Base-by-base conservation (phyloP, 2,113 vertebrate genomes). In the Halichoeres trimaculatus region DNA sequence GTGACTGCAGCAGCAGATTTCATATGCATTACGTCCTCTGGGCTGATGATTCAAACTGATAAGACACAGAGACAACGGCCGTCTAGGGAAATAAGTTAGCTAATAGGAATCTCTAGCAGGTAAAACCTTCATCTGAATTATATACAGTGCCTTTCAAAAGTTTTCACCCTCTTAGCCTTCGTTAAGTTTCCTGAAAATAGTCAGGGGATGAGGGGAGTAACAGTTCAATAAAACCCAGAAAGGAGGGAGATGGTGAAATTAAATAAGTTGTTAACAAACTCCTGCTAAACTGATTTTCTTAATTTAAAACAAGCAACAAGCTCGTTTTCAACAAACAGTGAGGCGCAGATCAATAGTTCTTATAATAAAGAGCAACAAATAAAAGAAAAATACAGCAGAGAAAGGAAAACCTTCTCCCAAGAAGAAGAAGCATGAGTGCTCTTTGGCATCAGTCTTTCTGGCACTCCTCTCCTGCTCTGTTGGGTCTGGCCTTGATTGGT, bases 1-100 rank as follows among this genome's bases (percentile, higher is more conserved):
- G 53, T 68, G 22, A 76, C 22, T 70, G 50, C 60, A 52, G 74
- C 60, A 22, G 45, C 2, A 5, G 53, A 19, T 71, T 74, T 85
- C 54, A 57, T 56, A 55, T 23, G 34, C 53, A 51, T 58, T 4
- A 57, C 30, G 30, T 71, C 26, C 55, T 54, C 22, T 54, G 19
- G 12, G 48, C 34, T 19, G 71, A 65, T 75, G 50, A 65, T 65
- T 79, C 20, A 67, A 30, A 52, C 10, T 58, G 53, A 73, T 63
- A 17, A 77, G 59, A 65, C 34, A 30, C 57, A 10, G 10, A 57
- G 8, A 20, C 13, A 11, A 20, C 23, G 26, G 47, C 41, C 19
- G 20, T 45, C 55, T 1, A 12, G 22, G 45, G 26, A 58, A 74
- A 36, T 24, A 24, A 65, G 47, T 50, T 16, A 45, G 19, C 45